These are phyloP conservation scores for Branchipolynoe longqiensis DNA, from an alignment of 2,888 invertebrate species.

Conservation along the genomic window DNA sequence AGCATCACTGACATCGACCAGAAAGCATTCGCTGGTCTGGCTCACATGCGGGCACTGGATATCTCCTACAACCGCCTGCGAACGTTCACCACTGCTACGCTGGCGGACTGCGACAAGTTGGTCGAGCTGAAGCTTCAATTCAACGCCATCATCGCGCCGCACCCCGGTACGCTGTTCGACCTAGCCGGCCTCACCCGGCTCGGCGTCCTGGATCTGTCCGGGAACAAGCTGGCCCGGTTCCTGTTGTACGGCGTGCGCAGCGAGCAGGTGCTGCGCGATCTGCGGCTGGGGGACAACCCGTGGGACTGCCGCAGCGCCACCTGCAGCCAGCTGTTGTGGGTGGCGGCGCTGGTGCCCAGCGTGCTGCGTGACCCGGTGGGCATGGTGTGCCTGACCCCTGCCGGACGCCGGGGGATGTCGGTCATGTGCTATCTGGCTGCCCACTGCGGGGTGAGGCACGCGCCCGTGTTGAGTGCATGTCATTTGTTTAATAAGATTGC, in stretches of 20 bases:
- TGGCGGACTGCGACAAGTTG: slow-evolving; percentile 5
- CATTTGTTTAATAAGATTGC: neutral
- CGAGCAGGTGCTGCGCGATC: neutral
- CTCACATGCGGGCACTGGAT: neutral
- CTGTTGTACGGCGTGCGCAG: neutral
- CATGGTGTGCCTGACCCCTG: neutral
- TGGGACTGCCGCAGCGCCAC: slow-evolving; percentile 14
- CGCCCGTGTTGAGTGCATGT: neutral
- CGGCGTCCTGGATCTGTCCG: neutral
- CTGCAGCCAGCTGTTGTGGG: neutral
- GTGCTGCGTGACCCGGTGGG: neutral
- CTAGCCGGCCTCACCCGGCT: neutral
- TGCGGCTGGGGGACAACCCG: neutral
- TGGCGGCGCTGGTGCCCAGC: neutral
- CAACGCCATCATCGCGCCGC: neutral
- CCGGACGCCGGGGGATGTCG: neutral
- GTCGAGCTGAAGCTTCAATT: neutral
- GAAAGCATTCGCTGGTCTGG: neutral
- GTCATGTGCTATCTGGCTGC: neutral
- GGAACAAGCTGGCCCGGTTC: neutral
- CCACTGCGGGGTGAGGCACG: neutral
- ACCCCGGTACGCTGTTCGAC: neutral
- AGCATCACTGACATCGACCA: neutral
- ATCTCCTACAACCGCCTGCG: slow-evolving; percentile 12
- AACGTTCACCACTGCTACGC: neutral